Conservation (phyloP, 2,797 vertebrate genomes). For the Rallus crepitans region DNA sequence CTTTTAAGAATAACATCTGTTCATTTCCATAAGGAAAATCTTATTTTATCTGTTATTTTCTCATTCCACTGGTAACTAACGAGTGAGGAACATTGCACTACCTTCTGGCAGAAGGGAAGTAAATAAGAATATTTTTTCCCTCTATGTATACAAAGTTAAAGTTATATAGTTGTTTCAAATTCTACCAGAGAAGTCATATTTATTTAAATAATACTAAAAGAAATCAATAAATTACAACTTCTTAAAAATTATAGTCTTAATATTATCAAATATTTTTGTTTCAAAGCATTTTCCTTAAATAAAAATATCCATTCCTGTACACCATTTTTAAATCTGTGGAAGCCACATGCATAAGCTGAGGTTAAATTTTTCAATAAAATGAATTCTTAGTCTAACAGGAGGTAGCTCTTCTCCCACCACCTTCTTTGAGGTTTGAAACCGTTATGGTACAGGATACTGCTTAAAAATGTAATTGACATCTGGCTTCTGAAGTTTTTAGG, state of each 20-base stretch:
- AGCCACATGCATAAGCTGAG: not conserved
- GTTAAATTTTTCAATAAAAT: not conserved
- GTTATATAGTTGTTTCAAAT: not conserved
- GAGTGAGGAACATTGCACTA: not conserved
- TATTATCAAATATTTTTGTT: not conserved
- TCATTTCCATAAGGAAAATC: constrained; percentile 9
- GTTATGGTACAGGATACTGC: not conserved
- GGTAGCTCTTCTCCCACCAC: not conserved
- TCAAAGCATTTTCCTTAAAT: not conserved
- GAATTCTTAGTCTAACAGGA: not conserved
- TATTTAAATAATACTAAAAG: not conserved
- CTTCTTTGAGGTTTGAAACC: not conserved
- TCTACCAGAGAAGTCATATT: not conserved
- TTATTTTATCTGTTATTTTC: constrained; percentile 10
- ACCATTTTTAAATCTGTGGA: not conserved
- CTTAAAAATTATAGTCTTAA: not conserved
- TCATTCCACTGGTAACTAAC: not conserved
- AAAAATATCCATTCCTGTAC: not conserved
- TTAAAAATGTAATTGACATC: constrained; percentile 27
- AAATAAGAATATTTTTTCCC: not conserved
- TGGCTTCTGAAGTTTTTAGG: not conserved
- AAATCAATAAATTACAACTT: not conserved
- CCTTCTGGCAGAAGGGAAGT: not conserved
- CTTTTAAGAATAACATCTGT: constrained; percentile 21
- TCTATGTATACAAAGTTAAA: not conserved